A percentile compares a stretch with the other conserved stretches of the same genome.
phyloP scores from a whole-genome alignment of 2,888 invertebrate species.

The Dolichopus griseipennis region DNA sequence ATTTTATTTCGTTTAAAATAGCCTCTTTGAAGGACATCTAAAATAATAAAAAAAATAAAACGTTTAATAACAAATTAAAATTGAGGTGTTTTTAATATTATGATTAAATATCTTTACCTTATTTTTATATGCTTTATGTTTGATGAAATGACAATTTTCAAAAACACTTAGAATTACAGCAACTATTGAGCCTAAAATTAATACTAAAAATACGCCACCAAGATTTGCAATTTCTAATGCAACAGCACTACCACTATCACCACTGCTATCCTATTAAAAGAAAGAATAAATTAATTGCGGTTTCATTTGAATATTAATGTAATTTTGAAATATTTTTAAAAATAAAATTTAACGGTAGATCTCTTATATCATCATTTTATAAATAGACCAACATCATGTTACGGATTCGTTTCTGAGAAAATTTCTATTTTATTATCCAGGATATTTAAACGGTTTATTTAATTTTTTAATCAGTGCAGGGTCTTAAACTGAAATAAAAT shows the following conservation, averaged over 20 bases:
- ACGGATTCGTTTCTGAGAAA: too few species aligned
- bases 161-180: constrained; percentile 37
- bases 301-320: too few species aligned
- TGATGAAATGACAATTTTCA: constrained; percentile 39
- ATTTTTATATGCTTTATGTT: constrained; percentile 35
- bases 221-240: constrained; percentile 55
- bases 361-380: too few species aligned
- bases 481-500: too few species aligned
- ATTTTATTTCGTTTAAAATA: constrained; percentile 15
- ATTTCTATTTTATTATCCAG: too few species aligned
- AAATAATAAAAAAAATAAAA: neutral
- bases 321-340: too few species aligned
- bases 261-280: constrained; percentile 29
- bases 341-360: too few species aligned
- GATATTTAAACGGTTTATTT: too few species aligned
- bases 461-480: too few species aligned
- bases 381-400: too few species aligned
- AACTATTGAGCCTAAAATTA: constrained; percentile 45
- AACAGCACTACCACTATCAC: constrained; percentile 36
- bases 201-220: constrained; percentile 54
- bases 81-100: neutral
- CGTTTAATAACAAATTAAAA: neutral
- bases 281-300: too few species aligned
- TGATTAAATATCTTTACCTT: constrained; percentile 30
- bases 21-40: constrained; percentile 13